Percentiles rank a stretch among this genome's conserved stretches.
Conservation (phyloP, 1,140 invertebrate genomes). For the Drosophila suzukii region DNA sequence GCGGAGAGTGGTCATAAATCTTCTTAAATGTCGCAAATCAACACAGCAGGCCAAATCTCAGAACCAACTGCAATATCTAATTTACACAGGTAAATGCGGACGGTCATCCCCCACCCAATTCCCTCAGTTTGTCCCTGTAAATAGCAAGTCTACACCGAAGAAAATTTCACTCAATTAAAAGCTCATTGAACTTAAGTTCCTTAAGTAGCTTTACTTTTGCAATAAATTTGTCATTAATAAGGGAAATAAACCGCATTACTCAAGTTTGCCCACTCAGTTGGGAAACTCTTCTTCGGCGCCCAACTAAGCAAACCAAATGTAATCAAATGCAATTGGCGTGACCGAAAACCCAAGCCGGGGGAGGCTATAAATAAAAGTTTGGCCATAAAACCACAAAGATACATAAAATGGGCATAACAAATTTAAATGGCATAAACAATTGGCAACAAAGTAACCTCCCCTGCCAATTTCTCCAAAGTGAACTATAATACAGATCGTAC, state of each 20-base stretch:
- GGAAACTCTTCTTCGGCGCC: neutral
- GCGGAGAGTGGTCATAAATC: slow-evolving; percentile 57
- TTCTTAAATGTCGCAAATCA: slow-evolving; percentile 59
- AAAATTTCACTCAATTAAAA: neutral
- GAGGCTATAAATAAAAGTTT: slow-evolving; percentile 62
- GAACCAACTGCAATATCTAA: slow-evolving; percentile 45
- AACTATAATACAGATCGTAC: slow-evolving; percentile 47
- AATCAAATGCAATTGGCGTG: slow-evolving; percentile 49
- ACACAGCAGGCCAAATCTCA: slow-evolving; percentile 22
- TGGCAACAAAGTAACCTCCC: slow-evolving; percentile 42
- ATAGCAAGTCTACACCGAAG: neutral
- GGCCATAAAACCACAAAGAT: slow-evolving; percentile 51
- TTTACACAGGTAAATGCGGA: slow-evolving; percentile 31
- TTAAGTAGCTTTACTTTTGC: neutral
- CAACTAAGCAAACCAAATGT: slow-evolving; percentile 18
- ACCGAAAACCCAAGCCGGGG: neutral
- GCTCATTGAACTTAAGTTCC: neutral
- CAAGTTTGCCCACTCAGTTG: neutral
- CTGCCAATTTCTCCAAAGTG: neutral
- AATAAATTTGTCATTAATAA: slow-evolving; percentile 9
- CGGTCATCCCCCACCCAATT: neutral
- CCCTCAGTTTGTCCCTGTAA: neutral
- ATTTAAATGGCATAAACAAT: slow-evolving; percentile 65
- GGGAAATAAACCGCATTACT: slow-evolving; percentile 3
- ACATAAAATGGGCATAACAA: slow-evolving; percentile 50